Base-by-base conservation (phyloP, 2,888 invertebrate genomes). In the Lycia hirtaria region DNA sequence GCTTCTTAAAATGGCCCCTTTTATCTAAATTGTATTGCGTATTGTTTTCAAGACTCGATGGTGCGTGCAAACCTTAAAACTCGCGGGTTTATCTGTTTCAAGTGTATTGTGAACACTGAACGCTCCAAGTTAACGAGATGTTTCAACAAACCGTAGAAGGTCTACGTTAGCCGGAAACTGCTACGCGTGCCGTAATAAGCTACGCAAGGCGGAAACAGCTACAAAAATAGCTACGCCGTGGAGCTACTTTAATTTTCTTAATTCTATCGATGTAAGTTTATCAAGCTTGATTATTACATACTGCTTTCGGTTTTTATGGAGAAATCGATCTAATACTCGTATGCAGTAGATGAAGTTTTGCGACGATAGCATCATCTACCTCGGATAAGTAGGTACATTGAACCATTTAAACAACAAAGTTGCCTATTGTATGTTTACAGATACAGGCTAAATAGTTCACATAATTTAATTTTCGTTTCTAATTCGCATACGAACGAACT, bases 71-170 rank as follows among this genome's bases (percentile, higher is more conserved):
- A 32, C 50, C 26, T 32, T 40, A 32, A 17, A 45, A 35, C 24
- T n/a, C 30, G 12, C 43, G 24, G 17, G 51, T 51, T 56, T 51
- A 56, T 52, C 19, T 38, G 24, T 40, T 45, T 38, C 44, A 44
- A 19, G 56, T 19, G 33, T 20, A 22, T 32, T 45, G 14, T 37
- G 43, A 33, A 33, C 9, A n/a, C n/a, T n/a, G n/a, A n/a, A n/a
- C 35, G 19, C 19, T 14, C 10, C 6, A 19, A 44, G 35, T 40
- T 28, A 20, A 12, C 26, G n/a, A 17, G 28, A 28, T 33, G 48
- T 35, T 28, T 41, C 40, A 51, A 47, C 40, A 51, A 50, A 26
- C 41, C 56, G 45, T 51, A 52, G 45, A 44, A 35, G 40, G 19
- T 41, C 55, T 41, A 41, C 54, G 33, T 17, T 40, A 26, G 26